Conservation (phyloP, 64 coral and sea anemone species). For the Porites lutea region DNA sequence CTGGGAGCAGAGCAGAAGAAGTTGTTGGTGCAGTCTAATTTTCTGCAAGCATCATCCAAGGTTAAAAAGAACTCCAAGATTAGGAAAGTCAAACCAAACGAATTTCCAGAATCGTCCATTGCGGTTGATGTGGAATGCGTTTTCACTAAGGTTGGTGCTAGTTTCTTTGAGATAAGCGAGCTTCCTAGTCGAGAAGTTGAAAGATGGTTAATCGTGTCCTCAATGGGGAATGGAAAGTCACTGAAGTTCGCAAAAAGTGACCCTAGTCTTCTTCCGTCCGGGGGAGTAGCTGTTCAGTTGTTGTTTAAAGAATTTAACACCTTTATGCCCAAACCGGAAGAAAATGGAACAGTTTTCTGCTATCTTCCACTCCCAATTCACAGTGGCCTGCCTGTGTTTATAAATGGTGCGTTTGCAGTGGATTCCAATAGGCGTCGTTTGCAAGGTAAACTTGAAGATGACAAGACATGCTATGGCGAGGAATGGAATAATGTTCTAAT, state of each 20-base stretch:
- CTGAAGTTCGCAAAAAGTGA: constrained; percentile 37
- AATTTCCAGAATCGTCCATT: not conserved
- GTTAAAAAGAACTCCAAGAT: too few species aligned
- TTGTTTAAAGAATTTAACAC: not conserved
- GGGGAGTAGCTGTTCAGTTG: constrained; percentile 70
- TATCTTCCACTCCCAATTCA: constrained; percentile 68
- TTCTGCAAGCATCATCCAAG: constrained; percentile 70
- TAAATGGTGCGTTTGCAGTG: constrained; percentile 79
- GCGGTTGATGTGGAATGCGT: not conserved
- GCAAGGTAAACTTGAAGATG: constrained; percentile 60
- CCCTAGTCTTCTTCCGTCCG: constrained; percentile 52
- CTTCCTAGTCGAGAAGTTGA: not conserved
- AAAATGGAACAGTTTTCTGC: constrained; percentile 57
- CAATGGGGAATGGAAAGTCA: constrained; percentile 24
- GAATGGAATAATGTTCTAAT: constrained; percentile 81
- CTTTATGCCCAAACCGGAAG: constrained; percentile 42
- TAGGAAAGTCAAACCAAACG: not conserved
- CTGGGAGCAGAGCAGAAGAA: constrained; percentile 29
- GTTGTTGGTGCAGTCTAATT: constrained; percentile 54
- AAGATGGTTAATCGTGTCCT: constrained; percentile 69
- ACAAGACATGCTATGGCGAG: constrained; percentile 64
- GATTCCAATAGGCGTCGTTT: constrained; percentile 64
- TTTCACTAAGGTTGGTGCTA: not conserved
- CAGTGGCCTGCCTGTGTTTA: constrained; percentile 77
- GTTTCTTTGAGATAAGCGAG: not conserved